phyloP scores from a whole-genome alignment of 2,113 vertebrate species.

The Macrotus californicus region DNA sequence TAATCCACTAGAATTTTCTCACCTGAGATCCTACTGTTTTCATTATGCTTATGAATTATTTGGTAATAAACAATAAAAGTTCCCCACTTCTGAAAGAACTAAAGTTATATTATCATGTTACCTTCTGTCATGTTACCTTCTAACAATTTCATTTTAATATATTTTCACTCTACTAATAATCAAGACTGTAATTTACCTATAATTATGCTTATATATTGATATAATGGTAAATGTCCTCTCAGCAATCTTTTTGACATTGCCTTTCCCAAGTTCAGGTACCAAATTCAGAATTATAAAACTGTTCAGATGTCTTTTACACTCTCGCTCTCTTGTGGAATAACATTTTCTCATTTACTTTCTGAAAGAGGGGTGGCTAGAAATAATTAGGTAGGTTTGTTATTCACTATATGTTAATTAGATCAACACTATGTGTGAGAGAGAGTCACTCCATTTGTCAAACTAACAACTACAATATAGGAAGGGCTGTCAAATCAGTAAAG shows the following conservation, averaged over 20 bases:
- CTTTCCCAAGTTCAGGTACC: not conserved
- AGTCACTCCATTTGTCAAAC: not conserved
- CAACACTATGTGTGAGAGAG: not conserved
- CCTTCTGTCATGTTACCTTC: too few relatives aligned
- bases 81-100: not conserved
- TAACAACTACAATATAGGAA: not conserved
- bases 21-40: not conserved
- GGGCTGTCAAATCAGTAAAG: not conserved
- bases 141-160: not conserved
- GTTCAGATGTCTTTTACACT: not conserved
- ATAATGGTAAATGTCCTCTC: not conserved
- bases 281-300: not conserved
- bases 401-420: not conserved
- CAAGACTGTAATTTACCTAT: not conserved
- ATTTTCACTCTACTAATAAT: not conserved
- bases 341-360: not conserved
- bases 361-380: not conserved
- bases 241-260: not conserved
- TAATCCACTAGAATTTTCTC: not conserved
- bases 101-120: not conserved
- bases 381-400: not conserved
- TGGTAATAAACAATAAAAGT: slow-evolving; percentile 2
- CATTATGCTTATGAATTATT: not conserved
- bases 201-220: not conserved
- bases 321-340: not conserved